A percentile compares a stretch with the other conserved stretches of the same genome.
These are phyloP conservation scores for Eristalis pertinax DNA, from an alignment of 2,888 invertebrate genomes.

Conservation along the genomic window DNA sequence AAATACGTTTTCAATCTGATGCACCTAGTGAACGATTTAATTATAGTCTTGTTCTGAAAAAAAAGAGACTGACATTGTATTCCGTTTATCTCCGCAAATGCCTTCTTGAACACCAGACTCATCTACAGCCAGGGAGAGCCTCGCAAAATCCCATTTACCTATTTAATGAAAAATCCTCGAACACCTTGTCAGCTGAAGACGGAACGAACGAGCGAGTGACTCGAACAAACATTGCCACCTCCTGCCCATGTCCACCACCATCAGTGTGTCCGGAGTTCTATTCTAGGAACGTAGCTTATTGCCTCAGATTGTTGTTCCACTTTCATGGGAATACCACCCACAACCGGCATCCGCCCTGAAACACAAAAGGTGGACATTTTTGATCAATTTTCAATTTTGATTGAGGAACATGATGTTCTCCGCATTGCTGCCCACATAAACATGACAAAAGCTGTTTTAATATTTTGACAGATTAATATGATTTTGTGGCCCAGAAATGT, in stretches of 20 bases:
- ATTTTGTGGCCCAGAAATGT: background rate
- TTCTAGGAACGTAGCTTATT: background rate
- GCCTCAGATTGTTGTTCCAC: background rate
- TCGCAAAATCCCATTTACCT: background rate
- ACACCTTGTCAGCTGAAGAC: background rate
- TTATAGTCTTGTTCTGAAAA: too few species aligned
- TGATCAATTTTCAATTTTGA: background rate
- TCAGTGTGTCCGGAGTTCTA: background rate
- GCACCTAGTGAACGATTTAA: too few species aligned
- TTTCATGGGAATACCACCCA: background rate
- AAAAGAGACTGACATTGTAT: too few species aligned
- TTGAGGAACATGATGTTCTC: background rate
- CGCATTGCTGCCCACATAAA: background rate
- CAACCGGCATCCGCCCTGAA: background rate
- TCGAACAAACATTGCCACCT: background rate
- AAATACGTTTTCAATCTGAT: too few species aligned
- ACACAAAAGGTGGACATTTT: background rate
- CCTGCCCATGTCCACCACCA: background rate
- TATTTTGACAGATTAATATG: constrained; percentile 9
- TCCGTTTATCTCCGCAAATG: too few species aligned
- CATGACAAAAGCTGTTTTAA: constrained; percentile 17
- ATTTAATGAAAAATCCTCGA: background rate
- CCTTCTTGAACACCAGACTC: background rate
- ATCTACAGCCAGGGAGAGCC: background rate
- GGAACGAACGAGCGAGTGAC: too few species aligned